Percentiles rank a stretch among this genome's conserved stretches.
Evolutionary conservation across 2,113 vertebrate genomes (phyloP).

Genomic region (Labrus mixtus): DNA sequence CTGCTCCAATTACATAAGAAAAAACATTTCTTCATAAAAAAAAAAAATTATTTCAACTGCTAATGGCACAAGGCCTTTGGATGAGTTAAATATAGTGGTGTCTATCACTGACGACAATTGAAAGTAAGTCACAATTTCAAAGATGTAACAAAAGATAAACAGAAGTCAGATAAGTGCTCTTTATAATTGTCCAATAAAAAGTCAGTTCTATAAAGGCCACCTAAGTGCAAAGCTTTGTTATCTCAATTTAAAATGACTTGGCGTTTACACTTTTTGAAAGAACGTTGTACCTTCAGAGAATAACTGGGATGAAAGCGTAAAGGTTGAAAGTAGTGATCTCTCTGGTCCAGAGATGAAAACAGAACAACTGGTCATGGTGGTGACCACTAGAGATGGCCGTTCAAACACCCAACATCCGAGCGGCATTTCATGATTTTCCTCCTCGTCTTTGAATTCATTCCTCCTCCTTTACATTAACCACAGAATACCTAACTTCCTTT

Average conservation of each 20-base stretch:
- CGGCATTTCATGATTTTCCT: conserved; percentile 26
- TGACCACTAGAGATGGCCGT: conserved; percentile 37
- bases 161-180: background rate
- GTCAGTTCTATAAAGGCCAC: background rate
- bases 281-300: background rate
- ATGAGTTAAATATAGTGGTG: background rate
- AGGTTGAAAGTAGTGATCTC: background rate
- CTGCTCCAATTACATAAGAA: background rate
- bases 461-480: conserved; percentile 23
- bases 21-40: background rate
- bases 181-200: background rate
- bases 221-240: too few species aligned
- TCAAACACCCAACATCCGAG: background rate
- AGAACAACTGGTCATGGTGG: conserved; percentile 5
- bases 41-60: background rate
- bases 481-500: conserved; percentile 27
- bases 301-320: background rate
- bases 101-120: background rate
- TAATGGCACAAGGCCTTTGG: background rate
- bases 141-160: too few species aligned
- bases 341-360: background rate
- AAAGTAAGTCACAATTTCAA: background rate
- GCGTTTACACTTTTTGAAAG: background rate
- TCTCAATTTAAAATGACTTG: background rate
- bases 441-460: conserved; percentile 15